Evolutionary conservation across 2,888 invertebrate genomes (phyloP), one percentile per base, ranked within the genome.

Genomic region (Trisateles emortualis): DNA sequence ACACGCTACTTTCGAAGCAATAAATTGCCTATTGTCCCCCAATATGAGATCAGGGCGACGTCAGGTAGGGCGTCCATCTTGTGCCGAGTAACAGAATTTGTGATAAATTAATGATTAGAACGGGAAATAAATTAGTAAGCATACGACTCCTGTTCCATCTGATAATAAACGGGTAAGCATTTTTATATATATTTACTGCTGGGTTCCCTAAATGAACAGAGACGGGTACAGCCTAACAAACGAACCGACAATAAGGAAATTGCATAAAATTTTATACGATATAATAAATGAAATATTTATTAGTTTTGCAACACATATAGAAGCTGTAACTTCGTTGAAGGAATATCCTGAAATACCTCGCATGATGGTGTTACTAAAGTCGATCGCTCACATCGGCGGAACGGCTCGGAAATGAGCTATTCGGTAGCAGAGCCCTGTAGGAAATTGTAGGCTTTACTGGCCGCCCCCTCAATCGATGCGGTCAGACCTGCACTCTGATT

Each of bases 331-430:
- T 26, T 19, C 16, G 2, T 11, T 35, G 10, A 2, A 17, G 22
- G 41, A 45, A 36, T 50, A 14, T 47, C 64, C 33, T 5, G 10
- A 38, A 42, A 16, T 39, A 2, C 1, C 26, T 16, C 0, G 1
- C 8, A 0, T 55, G 11, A 59, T 62, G 51, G 68, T 17, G n/a
- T 0, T 16, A 19, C 22, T 47, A 53, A 41, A 24, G 52, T 60
- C 65, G 65, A 69, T 69, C 65, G 62, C 65, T 68, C 72, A 62
- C 72, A 68, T 69, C 50, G 55, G 13, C 32, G 49, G 69, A 58
- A 59, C 59, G 62, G 65, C 54, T 76, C 74, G 79, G 77, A 78
- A 78, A 78, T 78, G 76, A 78, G 77, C 78, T 74, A 74, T 75
- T 76, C 68, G 68, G 66, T 66, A 63, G 59, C 59, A 48, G 65